phyloP scores from a whole-genome alignment of 2,113 vertebrate genomes.

The Grammomys dolichurus region DNA sequence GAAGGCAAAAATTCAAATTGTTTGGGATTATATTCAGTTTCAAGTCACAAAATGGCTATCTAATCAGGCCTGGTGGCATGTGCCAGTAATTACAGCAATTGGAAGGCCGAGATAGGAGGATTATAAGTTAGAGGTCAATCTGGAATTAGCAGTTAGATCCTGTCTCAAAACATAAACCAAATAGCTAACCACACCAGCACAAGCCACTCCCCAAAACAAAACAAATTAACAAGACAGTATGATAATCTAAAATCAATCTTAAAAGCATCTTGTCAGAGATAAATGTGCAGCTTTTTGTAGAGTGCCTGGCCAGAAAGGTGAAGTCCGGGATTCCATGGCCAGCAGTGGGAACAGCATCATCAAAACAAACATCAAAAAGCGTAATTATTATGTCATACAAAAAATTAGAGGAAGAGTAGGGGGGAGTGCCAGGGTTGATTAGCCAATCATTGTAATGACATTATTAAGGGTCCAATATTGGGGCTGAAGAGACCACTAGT shows the following conservation, averaged over 20 bases:
- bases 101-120: background rate
- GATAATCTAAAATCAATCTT: background rate
- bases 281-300: too few relatives aligned
- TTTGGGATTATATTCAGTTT: conserved; percentile 48
- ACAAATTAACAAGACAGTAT: background rate
- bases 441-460: background rate
- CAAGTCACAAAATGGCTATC: background rate
- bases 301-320: background rate
- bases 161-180: background rate
- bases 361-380: background rate
- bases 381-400: background rate
- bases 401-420: background rate
- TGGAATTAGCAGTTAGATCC: background rate
- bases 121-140: background rate
- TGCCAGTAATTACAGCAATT: background rate
- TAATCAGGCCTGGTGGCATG: background rate
- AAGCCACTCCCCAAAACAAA: background rate
- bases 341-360: background rate
- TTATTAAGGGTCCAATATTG: background rate
- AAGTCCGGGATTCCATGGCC: background rate
- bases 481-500: background rate
- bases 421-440: background rate
- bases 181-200: background rate
- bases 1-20: background rate
- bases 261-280: background rate